These are phyloP conservation scores for Cryptoblepharus egeriae DNA, from an alignment of 2,797 vertebrate genomes.

Conservation along the genomic window DNA sequence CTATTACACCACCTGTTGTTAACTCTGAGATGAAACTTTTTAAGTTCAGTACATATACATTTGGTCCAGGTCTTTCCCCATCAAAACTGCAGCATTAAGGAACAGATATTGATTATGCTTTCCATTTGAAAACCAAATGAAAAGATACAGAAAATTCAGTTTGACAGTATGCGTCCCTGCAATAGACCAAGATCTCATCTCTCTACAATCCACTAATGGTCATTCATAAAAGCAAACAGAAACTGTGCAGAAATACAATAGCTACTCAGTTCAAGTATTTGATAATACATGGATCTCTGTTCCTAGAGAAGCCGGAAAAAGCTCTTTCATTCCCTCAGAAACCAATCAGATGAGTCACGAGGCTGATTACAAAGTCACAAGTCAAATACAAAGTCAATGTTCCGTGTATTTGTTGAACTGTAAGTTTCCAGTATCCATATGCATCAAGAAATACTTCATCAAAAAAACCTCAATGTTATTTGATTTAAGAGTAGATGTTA, in stretches of 20 bases:
- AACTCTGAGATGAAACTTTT: not conserved
- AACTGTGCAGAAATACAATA: not conserved
- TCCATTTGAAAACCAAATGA: not conserved
- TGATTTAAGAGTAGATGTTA: too few relatives aligned
- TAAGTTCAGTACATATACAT: not conserved
- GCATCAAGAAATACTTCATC: not conserved
- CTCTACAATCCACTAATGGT: not conserved
- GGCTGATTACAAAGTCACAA: too few relatives aligned
- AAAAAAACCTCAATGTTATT: not conserved
- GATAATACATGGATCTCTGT: not conserved
- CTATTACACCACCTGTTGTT: not conserved
- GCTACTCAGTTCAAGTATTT: not conserved
- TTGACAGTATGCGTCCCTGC: not conserved
- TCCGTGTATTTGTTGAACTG: not conserved
- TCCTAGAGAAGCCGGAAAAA: not conserved
- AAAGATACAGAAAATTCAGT: not conserved
- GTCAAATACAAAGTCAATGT: too few relatives aligned
- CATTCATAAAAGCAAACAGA: not conserved
- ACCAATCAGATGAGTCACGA: not conserved
- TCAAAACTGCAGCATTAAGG: not conserved
- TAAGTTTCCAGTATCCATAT: not conserved
- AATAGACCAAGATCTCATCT: not conserved
- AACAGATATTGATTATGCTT: not conserved
- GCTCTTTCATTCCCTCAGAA: too few relatives aligned
- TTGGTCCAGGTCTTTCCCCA: not conserved